Base-by-base conservation (phyloP, 2,888 invertebrate genomes). In the Eudasyphora cyanicolor region DNA sequence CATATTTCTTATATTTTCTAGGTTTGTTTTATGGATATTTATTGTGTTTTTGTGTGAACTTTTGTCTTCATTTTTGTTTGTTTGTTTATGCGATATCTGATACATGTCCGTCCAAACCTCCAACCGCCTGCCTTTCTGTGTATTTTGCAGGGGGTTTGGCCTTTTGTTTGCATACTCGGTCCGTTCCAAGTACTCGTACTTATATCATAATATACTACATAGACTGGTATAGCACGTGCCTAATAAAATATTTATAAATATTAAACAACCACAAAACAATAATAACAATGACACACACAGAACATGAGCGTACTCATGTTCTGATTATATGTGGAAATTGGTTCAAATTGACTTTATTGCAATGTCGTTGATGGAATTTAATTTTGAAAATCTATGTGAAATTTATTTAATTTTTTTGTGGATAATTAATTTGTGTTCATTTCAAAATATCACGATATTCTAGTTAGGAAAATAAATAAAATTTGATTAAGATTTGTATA, bases 211-310 rank as follows among this genome's bases (percentile, higher is more conserved):
- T 29, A 45, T n/a, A n/a, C n/a, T n/a, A n/a, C n/a, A n/a, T n/a
- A n/a, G n/a, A n/a, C n/a, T n/a, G n/a, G n/a, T n/a, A 27, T 35
- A 64, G 17, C 70, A 70, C 70, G 77, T 83, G 74, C 32, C 69
- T 69, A 70, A 79, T 83, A 70, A 79, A 77, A 80, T 74, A 76
- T 83, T 83, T 79, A 82, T 82, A 79, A 79, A 73, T 24, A 42
- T 60, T 27, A 42, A 38, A 73, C 57, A 73, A 73, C 38, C 38
- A 45, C 64, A 60, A 29, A 27, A 62, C 17, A 19, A 24, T 32
- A 70, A 54, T 29, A 57, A 54, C 21, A 54, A 57, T 27, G 19
- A 17, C 27, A 27, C 0, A 45, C 29, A 29, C 2, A 64, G 8
- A 38, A 14, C 38, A 24, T 4, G 14, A 3, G 42, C 0, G 8